Conservation (phyloP, 2,113 vertebrate genomes). For the Cranoglanis bouderius region DNA sequence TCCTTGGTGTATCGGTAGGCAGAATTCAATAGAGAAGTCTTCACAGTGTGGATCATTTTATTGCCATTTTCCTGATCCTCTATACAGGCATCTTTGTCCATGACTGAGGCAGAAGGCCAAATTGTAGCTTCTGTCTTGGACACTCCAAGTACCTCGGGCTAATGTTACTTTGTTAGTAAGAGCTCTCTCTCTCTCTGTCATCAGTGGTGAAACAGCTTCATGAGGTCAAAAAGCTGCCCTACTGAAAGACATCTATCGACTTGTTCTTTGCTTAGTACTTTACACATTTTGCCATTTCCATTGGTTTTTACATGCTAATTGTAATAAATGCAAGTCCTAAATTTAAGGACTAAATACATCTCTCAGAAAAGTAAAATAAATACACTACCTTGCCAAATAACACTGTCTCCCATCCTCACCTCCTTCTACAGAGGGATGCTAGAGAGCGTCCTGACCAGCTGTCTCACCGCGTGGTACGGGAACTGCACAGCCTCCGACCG, state of each 20-base stretch:
- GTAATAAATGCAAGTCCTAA: too few relatives aligned
- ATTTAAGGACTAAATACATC: neutral
- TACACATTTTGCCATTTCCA: neutral
- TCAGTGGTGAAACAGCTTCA: neutral
- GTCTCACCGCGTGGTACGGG: too few relatives aligned
- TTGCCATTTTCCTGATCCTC: conserved; percentile 81
- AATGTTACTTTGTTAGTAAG: too few relatives aligned
- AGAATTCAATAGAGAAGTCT: conserved; percentile 64
- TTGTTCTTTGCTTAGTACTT: neutral
- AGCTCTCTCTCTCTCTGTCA: too few relatives aligned
- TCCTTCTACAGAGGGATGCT: too few relatives aligned
- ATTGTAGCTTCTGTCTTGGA: conserved; percentile 46
- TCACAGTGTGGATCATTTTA: conserved; percentile 71
- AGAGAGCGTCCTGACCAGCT: too few relatives aligned
- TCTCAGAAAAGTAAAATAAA: neutral
- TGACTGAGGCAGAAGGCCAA: conserved; percentile 67
- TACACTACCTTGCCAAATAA: neutral
- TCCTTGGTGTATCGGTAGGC: conserved; percentile 93
- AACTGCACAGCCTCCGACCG: too few relatives aligned
- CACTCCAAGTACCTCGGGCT: conserved; percentile 56
- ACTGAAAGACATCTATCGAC: neutral
- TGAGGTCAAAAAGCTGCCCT: neutral
- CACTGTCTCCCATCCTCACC: too few relatives aligned
- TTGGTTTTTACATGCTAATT: neutral
- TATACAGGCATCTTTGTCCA: conserved; percentile 84